These are phyloP conservation scores for Ectobius pallidus DNA, from an alignment of 2,888 invertebrate genomes.

Conservation along the genomic window DNA sequence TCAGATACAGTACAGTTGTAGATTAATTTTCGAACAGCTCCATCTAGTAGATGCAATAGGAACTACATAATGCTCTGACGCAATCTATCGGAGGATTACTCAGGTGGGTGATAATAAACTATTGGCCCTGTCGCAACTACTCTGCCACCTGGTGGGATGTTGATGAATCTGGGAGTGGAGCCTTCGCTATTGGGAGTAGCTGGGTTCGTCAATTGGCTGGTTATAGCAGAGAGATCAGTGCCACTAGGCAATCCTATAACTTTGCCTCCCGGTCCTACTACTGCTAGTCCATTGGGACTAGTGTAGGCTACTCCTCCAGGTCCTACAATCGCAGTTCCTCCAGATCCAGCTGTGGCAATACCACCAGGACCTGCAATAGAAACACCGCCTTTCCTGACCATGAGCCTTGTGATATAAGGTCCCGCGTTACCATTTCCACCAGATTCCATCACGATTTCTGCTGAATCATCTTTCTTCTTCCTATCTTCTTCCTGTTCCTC, in stretches of 20 bases:
- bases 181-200: constrained; percentile 29
- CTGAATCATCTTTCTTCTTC: not conserved
- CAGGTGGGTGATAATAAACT: constrained; percentile 64
- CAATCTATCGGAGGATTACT: too few species aligned
- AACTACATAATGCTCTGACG: too few species aligned
- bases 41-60: too few species aligned
- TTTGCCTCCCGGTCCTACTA: constrained; percentile 76
- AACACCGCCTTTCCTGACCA: constrained; percentile 76
- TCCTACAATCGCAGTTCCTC: constrained; percentile 81
- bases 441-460: constrained; percentile 26
- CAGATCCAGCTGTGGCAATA: constrained; percentile 78
- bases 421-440: constrained; percentile 38
- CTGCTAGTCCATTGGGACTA: constrained; percentile 74
- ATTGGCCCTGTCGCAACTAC: constrained; percentile 76
- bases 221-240: not conserved
- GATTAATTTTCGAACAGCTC: too few species aligned
- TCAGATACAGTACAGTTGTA: too few species aligned
- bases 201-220: not conserved
- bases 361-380: constrained; percentile 85
- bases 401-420: constrained; percentile 55
- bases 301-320: constrained; percentile 79
- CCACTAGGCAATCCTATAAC: constrained; percentile 58
- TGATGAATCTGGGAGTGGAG: constrained; percentile 47
- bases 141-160: constrained; percentile 66
- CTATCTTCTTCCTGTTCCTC: constrained; percentile 45